These are phyloP conservation scores for Cephus runcator DNA, from an alignment of 2,888 invertebrate genomes.

Conservation along the genomic window DNA sequence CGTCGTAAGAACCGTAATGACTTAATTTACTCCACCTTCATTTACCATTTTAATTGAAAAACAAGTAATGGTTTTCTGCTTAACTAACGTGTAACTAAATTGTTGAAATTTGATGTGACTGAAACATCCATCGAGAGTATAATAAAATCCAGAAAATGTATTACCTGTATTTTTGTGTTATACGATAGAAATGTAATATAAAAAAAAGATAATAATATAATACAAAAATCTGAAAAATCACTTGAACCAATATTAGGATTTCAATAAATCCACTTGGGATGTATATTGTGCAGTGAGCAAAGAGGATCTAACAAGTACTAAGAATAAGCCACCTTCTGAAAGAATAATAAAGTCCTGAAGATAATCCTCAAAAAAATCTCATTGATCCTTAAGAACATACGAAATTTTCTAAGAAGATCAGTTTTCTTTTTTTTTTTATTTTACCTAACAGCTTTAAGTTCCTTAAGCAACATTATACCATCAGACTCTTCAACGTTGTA, in stretches of 20 bases:
- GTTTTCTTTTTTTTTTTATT: too few relatives aligned
- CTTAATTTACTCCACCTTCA: neutral
- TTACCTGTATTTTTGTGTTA: too few relatives aligned
- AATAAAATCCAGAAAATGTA: too few relatives aligned
- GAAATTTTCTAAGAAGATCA: too few relatives aligned
- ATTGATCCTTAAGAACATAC: too few relatives aligned
- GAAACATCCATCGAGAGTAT: too few relatives aligned
- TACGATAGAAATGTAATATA: too few relatives aligned
- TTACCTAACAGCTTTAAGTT: too few relatives aligned
- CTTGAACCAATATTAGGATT: neutral
- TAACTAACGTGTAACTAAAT: neutral
- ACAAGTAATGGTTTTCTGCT: neutral
- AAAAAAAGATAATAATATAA: too few relatives aligned
- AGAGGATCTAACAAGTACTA: too few relatives aligned
- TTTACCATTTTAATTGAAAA: neutral
- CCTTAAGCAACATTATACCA: neutral
- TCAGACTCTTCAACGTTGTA: neutral
- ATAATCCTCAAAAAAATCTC: too few relatives aligned
- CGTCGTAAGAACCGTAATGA: neutral
- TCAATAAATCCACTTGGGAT: neutral
- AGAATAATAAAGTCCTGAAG: neutral
- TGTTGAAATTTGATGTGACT: neutral
- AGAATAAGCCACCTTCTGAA: neutral
- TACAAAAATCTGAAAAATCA: neutral
- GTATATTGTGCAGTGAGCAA: neutral